phyloP scores from a whole-genome alignment of 1,140 invertebrate species.

The Oncopeltus fasciatus region DNA sequence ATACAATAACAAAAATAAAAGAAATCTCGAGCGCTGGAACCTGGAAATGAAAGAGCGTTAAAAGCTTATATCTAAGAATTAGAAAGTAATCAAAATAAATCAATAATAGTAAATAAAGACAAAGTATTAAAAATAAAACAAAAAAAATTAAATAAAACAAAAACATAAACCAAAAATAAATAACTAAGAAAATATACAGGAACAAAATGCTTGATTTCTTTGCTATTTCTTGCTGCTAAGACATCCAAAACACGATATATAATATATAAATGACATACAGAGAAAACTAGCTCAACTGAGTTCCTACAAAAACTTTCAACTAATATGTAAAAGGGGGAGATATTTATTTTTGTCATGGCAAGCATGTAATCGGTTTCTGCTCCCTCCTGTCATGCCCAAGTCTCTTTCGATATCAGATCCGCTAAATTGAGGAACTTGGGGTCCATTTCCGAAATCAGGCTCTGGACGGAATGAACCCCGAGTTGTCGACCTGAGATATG shows the following conservation, averaged over 20 bases:
- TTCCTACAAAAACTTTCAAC: constrained; percentile 15
- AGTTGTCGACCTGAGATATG: no score
- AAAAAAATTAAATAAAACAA: background rate
- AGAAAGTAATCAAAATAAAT: constrained; percentile 1
- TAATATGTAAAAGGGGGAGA: background rate
- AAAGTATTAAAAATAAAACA: constrained; percentile 2
- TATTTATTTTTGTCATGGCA: background rate
- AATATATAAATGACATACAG: constrained; percentile 13
- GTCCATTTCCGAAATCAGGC: constrained; percentile 21
- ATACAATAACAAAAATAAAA: no score
- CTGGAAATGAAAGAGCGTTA: constrained; percentile 9
- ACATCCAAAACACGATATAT: constrained; percentile 16
- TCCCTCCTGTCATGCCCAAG: constrained; percentile 5
- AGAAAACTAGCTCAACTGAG: constrained; percentile 12
- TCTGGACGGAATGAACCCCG: constrained; percentile 16
- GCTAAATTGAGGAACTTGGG: constrained; percentile 15
- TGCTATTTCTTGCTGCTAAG: constrained; percentile 19
- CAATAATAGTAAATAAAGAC: constrained; percentile 10
- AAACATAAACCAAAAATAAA: constrained; percentile 3
- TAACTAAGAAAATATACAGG: constrained; percentile 7
- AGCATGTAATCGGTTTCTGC: background rate
- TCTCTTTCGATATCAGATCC: background rate
- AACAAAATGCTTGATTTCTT: constrained; percentile 15
- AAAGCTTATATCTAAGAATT: constrained; percentile 16
- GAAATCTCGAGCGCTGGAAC: constrained; percentile 5